A percentile compares a stretch with the other conserved stretches of the same genome.
These are phyloP conservation scores for Pontoporia blainvillei DNA, from an alignment of 2,113 vertebrate species.

Conservation along the genomic window DNA sequence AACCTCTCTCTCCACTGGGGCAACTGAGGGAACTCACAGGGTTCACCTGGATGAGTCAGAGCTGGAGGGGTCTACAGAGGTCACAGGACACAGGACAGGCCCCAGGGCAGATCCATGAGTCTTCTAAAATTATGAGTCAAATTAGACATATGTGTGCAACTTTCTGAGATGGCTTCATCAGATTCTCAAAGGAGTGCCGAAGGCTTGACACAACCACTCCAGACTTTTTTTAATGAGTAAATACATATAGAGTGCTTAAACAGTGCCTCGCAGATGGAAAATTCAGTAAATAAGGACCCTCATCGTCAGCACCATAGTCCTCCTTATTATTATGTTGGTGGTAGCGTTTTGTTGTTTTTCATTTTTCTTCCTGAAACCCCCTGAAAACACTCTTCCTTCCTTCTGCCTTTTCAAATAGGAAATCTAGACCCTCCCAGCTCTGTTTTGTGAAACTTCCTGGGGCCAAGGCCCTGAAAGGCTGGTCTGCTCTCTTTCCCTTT, in stretches of 20 bases:
- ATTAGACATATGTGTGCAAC: neutral
- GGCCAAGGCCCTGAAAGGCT: neutral
- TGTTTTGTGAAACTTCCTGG: neutral
- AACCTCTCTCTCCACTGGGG: neutral
- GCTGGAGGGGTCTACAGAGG: neutral
- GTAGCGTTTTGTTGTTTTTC: neutral
- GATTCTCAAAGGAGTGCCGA: neutral
- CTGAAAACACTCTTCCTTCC: neutral
- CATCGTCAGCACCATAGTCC: neutral
- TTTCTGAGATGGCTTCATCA: neutral
- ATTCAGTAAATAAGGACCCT: too few relatives aligned
- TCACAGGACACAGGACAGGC: neutral
- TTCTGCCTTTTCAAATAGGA: neutral
- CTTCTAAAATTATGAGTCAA: neutral
- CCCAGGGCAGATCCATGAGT: neutral
- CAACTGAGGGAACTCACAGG: neutral
- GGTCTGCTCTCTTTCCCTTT: neutral
- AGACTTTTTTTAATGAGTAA: neutral
- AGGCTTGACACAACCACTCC: too few relatives aligned
- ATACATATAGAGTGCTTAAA: neutral
- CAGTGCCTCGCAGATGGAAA: neutral
- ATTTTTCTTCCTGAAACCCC: neutral
- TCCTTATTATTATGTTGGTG: fast-evolving
- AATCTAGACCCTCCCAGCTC: neutral
- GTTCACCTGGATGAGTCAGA: neutral